Evolutionary conservation across 2,888 invertebrate species (phyloP).

Genomic region (Megastigmus dorsalis): DNA sequence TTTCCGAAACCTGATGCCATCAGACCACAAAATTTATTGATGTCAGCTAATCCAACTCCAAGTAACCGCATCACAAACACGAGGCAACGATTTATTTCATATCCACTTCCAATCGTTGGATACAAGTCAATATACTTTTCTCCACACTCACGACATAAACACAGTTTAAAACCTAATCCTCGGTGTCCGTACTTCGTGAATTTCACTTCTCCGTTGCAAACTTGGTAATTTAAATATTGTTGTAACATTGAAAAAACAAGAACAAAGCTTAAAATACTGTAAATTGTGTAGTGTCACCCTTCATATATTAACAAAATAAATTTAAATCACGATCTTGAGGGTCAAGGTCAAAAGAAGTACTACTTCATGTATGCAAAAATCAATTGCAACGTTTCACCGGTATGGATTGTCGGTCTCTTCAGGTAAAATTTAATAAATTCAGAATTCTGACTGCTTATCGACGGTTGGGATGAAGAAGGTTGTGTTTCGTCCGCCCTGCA

Average conservation of each 20-base stretch:
- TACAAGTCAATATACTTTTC: slow-evolving; percentile 55
- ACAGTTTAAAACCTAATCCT: slow-evolving; percentile 57
- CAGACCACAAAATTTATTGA: slow-evolving; percentile 51
- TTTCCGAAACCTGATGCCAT: no score
- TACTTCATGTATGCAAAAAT: no score
- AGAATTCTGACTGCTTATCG: no score
- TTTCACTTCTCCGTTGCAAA: slow-evolving; percentile 49
- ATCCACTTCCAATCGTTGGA: slow-evolving; percentile 50
- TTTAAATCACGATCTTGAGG: no score
- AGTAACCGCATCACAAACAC: slow-evolving; percentile 54
- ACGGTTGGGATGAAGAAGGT: no score
- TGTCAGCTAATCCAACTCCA: slow-evolving; percentile 50
- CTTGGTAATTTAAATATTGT: slow-evolving; percentile 52
- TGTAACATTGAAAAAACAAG: slow-evolving; percentile 24
- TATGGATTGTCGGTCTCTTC: no score
- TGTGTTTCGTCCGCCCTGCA: no score
- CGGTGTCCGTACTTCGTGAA: slow-evolving; percentile 49
- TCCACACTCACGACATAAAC: slow-evolving; percentile 54
- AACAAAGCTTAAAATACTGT: background rate
- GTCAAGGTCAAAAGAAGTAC: no score
- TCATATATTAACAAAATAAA: no score
- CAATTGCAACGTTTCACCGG: no score
- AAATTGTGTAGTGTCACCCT: no score
- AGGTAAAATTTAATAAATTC: no score
- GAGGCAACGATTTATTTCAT: slow-evolving; percentile 56